Percentiles rank a stretch among this genome's conserved stretches.
Conservation (phyloP, 2,797 vertebrate genomes). For the Varecia variegata region DNA sequence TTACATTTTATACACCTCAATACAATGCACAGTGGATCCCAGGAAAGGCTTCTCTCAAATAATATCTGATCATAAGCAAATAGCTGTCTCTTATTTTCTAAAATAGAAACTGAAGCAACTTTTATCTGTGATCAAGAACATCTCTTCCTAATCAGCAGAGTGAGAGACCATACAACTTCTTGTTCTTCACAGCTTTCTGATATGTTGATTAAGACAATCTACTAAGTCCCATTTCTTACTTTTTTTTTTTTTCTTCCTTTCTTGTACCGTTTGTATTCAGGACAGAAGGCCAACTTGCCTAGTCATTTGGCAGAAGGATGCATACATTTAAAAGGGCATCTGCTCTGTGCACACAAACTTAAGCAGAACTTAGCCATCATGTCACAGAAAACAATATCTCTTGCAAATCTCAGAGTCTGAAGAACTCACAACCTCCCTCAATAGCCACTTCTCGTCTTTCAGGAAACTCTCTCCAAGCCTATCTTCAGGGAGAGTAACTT, state of each 20-base stretch:
- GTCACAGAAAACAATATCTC: not conserved
- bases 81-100: not conserved
- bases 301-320: not conserved
- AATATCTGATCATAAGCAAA: slow-evolving; percentile 19
- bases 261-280: not conserved
- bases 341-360: not conserved
- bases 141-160: not conserved
- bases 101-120: not conserved
- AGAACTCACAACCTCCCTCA: not conserved
- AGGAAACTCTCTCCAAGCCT: not conserved
- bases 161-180: not conserved
- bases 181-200: slow-evolving; percentile 20
- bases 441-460: not conserved
- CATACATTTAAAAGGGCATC: not conserved
- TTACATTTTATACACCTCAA: not conserved
- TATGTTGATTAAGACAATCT: not conserved
- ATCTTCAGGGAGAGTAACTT: not conserved
- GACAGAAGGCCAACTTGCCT: not conserved
- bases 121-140: slow-evolving; percentile 22
- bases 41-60: not conserved
- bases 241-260: not conserved
- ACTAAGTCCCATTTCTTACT: not conserved
- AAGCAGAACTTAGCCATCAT: not conserved
- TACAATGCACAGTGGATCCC: not conserved
- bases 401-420: not conserved